These are phyloP conservation scores for Pocota personata DNA, from an alignment of 2,888 invertebrate genomes.

Conservation along the genomic window DNA sequence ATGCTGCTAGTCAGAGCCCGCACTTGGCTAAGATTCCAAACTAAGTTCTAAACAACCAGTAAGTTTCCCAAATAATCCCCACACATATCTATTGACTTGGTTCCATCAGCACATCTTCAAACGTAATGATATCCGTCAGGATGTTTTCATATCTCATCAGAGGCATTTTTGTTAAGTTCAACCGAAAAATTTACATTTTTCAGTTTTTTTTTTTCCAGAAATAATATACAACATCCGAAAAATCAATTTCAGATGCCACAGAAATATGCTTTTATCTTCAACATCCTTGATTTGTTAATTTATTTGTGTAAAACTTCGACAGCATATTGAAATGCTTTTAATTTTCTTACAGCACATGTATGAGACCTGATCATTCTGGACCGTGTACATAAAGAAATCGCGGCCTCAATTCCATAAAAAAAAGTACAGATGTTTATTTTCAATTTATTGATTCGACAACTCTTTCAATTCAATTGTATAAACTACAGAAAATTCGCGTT, in stretches of 20 bases:
- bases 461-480: background rate
- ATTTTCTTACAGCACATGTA: background rate
- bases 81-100: no score
- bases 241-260: background rate
- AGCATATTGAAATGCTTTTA: constrained; percentile 9
- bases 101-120: no score
- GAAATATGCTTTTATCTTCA: constrained; percentile 3
- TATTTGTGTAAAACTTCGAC: constrained; percentile 12
- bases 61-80: no score
- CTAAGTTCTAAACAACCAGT: no score
- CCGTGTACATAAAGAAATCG: background rate
- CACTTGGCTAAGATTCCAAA: no score
- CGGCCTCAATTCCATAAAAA: background rate
- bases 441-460: constrained; percentile 1
- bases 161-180: background rate
- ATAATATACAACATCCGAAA: background rate
- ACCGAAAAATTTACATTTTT: background rate
- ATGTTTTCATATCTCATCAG: background rate
- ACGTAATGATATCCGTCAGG: background rate
- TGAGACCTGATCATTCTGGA: background rate
- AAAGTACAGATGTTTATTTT: background rate
- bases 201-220: no score
- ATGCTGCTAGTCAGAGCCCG: no score
- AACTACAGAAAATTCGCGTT: background rate
- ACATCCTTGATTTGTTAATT: constrained; percentile 15